These are phyloP conservation scores for Pyrocephalus nanus DNA, from an alignment of 2,797 vertebrate genomes.

Conservation along the genomic window DNA sequence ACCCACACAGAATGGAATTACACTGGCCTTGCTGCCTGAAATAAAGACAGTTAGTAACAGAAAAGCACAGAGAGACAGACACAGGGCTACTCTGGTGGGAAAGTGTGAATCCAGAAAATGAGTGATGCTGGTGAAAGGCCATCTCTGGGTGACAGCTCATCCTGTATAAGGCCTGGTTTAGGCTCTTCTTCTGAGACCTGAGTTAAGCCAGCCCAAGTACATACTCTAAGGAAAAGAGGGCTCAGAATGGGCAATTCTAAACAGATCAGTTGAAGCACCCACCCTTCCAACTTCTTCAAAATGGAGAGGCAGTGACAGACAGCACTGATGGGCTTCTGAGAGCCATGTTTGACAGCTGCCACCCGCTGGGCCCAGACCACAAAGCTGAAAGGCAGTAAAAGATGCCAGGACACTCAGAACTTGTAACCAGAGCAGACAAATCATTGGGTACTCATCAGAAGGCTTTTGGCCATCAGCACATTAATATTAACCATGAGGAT, in stretches of 20 bases:
- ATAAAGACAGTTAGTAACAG: neutral
- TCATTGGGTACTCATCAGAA: neutral
- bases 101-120: accelerated
- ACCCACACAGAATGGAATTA: accelerated
- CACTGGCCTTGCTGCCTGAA: neutral
- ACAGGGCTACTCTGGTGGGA: neutral
- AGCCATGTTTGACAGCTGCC: neutral
- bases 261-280: neutral
- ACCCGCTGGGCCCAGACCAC: neutral
- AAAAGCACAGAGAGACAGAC: neutral
- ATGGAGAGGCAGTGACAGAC: neutral
- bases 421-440: neutral
- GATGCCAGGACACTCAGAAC: neutral
- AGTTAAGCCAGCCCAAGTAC: neutral
- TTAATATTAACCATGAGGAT: accelerated
- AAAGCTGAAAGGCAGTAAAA: neutral
- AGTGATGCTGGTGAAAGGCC: neutral
- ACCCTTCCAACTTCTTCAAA: neutral
- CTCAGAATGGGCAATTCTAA: neutral
- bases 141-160: neutral
- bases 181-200: neutral
- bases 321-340: neutral
- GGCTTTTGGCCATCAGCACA: neutral
- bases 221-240: neutral
- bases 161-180: neutral